These are phyloP conservation scores for Agonopterix subpropinquella DNA, from an alignment of 2,888 invertebrate genomes.

Conservation along the genomic window DNA sequence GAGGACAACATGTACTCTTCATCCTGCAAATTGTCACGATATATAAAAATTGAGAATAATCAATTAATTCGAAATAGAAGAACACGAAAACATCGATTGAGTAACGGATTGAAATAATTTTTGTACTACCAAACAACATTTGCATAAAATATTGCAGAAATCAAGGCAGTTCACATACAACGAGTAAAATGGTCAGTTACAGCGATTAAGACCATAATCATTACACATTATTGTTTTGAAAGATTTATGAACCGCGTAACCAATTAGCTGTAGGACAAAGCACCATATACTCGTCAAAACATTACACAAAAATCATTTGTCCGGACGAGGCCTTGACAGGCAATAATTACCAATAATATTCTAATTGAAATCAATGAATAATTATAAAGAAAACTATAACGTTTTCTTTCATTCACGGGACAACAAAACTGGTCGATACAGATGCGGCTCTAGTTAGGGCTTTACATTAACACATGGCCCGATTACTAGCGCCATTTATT, in stretches of 20 bases:
- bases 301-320: slow-evolving; percentile 22
- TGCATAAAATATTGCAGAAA: slow-evolving; percentile 26
- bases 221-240: slow-evolving; percentile 25
- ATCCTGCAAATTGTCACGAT: slow-evolving; percentile 47
- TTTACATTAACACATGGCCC: no score
- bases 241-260: slow-evolving; percentile 30
- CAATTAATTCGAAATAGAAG: slow-evolving; percentile 60
- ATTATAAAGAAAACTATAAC: slow-evolving; percentile 42
- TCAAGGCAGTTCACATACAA: slow-evolving; percentile 21
- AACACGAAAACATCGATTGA: slow-evolving; percentile 35
- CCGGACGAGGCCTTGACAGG: slow-evolving; percentile 3
- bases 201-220: slow-evolving; percentile 11
- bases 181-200: slow-evolving; percentile 23
- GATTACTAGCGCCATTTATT: no score
- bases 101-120: slow-evolving; percentile 38
- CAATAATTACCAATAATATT: not conserved
- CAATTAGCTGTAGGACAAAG: slow-evolving; percentile 47
- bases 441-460: no score
- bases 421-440: no score
- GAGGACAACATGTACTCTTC: slow-evolving; percentile 45
- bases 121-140: slow-evolving; percentile 58
- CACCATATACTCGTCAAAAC: slow-evolving; percentile 47
- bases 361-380: slow-evolving; percentile 9
- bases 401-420: slow-evolving; percentile 24
- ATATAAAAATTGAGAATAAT: slow-evolving; percentile 8